Base-by-base conservation (phyloP, 1,140 invertebrate genomes). In the Brachionus koreanus region DNA sequence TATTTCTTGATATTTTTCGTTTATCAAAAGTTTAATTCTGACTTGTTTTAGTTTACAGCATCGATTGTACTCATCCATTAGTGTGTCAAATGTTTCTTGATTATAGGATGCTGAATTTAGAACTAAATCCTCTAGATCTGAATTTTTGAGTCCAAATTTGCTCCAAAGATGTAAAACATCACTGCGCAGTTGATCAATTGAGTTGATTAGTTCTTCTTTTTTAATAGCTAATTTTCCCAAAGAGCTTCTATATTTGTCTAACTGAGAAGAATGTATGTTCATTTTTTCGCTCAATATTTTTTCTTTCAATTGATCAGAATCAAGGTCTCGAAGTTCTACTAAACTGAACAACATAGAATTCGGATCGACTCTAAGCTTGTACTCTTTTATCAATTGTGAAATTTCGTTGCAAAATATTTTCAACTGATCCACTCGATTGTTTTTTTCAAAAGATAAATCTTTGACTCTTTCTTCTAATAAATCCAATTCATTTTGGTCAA, bases 381-480 rank as follows among this genome's bases (percentile, higher is more conserved):
- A 74, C 12, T 74, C 35, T 23, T 74, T 10, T 25, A 74, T 29
- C 10, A 74, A 33, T 12, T n/a, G 5, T 3, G 37, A 46, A 25
- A 74, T 46, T 29, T 74, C 69, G 43, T 39, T 43, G 13, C 42
- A 46, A 16, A 74, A 46, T 5, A 25, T 19, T n/a, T 74, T 74
- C 6, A 74, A 5, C 16, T 46, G 42, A 10, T 43, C 19, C 2
- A 74, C 43, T 46, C 69, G 39, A 12, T 33, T 49, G 42, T 46
- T 42, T 33, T 74, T 74, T 29, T 74, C 69, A 23, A 74, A 35
- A 16, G 69, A 74, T 25, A 74, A 74, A 25, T 74, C 43, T 42
- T 46, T 46, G 25, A 74, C 39, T 13, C 29, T 39, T 13, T 74
- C 39, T 35, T 74, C 69, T 5, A 25, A 46, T 46, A 43, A 2